A percentile compares a stretch with the other conserved stretches of the same genome.
Evolutionary conservation across 2,888 invertebrate genomes (phyloP).

Genomic region (Aspidiotus rigidus): DNA sequence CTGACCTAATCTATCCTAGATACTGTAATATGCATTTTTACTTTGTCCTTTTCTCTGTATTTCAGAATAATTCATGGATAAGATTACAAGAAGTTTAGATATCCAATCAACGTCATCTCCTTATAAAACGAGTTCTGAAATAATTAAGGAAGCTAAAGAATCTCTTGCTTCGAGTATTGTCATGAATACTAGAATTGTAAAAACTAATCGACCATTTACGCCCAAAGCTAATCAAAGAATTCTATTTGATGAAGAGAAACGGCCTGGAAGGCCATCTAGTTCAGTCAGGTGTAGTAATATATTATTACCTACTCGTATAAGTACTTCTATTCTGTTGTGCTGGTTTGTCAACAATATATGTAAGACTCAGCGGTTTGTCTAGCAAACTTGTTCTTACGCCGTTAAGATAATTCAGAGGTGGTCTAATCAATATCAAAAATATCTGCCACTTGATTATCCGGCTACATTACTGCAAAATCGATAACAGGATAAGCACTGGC

Average conservation of each 20-base stretch:
- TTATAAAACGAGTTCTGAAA: constrained; percentile 64
- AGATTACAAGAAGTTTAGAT: constrained; percentile 32
- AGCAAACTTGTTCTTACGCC: no score
- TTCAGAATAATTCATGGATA: background rate
- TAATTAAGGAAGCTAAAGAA: constrained; percentile 66
- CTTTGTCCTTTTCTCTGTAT: background rate
- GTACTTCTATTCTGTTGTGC: no score
- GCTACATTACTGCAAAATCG: no score
- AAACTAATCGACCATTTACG: constrained; percentile 76
- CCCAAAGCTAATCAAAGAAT: constrained; percentile 70
- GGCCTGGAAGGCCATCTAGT: constrained; percentile 59
- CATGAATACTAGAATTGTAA: constrained; percentile 47
- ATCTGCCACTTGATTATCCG: no score
- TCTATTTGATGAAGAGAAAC: constrained; percentile 55
- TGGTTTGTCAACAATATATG: no score
- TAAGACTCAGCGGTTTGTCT: no score
- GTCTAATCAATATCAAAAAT: no score
- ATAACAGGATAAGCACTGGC: no score
- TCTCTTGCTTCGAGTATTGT: constrained; percentile 42
- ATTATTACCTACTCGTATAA: no score
- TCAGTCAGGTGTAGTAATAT: constrained; percentile 56
- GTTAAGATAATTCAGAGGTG: no score
- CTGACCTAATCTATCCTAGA: no score
- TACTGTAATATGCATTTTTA: no score
- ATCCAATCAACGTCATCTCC: constrained; percentile 36